These are phyloP conservation scores for Coendou prehensilis DNA, from an alignment of 2,797 vertebrate species.

Conservation along the genomic window DNA sequence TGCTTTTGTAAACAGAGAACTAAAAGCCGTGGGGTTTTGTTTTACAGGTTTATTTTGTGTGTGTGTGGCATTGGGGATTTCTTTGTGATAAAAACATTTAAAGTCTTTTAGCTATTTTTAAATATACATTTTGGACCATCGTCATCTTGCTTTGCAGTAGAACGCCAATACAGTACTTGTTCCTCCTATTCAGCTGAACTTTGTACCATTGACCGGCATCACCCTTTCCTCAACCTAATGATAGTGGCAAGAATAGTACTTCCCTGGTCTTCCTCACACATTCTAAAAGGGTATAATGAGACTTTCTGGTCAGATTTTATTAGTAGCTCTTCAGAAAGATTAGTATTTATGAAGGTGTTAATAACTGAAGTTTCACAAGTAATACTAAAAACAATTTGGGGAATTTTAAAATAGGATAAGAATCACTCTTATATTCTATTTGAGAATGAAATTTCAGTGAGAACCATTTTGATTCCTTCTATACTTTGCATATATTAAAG, in stretches of 20 bases:
- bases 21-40: background rate
- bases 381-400: background rate
- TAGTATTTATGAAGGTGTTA: background rate
- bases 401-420: background rate
- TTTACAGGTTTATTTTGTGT: background rate
- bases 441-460: background rate
- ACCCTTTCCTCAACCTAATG: background rate
- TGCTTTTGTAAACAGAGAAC: background rate
- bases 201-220: background rate
- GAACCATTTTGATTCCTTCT: background rate
- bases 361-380: background rate
- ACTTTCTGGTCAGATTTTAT: background rate
- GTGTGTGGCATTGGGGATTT: background rate
- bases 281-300: background rate
- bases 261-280: background rate
- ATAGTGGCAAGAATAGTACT: background rate
- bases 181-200: background rate
- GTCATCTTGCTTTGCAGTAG: background rate
- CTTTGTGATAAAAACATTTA: background rate
- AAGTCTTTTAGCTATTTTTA: background rate
- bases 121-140: background rate
- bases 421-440: background rate
- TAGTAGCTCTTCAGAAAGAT: background rate
- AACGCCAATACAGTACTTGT: background rate
- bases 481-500: background rate